Evolutionary conservation across 2,797 vertebrate species (phyloP).

Genomic region (Enteromius anoplus): DNA sequence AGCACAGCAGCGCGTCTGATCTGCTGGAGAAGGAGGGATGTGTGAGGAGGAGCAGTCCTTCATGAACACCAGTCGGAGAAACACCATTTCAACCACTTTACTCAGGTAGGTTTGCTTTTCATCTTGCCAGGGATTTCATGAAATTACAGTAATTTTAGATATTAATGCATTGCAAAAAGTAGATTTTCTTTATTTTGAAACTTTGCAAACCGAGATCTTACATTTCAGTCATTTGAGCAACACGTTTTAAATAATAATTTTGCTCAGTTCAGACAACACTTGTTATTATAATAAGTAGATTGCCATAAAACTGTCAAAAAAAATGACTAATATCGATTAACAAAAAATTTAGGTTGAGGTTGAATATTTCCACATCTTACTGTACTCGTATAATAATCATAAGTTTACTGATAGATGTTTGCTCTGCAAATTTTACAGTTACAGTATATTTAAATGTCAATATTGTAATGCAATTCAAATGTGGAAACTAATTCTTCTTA

Average conservation of each 20-base stretch:
- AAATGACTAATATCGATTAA: neutral
- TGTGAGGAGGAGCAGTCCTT: neutral
- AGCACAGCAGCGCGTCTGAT: slow-evolving; percentile 6
- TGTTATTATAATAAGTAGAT: neutral
- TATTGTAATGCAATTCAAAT: neutral
- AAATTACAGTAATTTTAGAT: neutral
- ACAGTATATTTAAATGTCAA: neutral
- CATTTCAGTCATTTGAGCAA: neutral
- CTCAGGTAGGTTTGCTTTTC: slow-evolving; percentile 3
- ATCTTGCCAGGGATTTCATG: neutral
- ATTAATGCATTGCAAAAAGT: neutral
- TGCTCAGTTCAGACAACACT: neutral
- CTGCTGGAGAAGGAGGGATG: neutral
- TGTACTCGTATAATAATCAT: neutral
- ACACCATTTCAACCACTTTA: neutral
- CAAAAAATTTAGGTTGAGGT: neutral
- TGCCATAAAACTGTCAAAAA: too few species aligned
- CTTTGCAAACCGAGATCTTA: neutral
- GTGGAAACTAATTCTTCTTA: neutral
- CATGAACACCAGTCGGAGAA: neutral
- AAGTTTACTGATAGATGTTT: neutral
- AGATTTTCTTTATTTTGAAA: too few species aligned
- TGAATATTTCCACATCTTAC: neutral
- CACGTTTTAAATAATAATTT: neutral
- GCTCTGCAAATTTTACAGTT: neutral